phyloP scores from a whole-genome alignment of 2,888 invertebrate genomes.

The Sicus ferrugineus region DNA sequence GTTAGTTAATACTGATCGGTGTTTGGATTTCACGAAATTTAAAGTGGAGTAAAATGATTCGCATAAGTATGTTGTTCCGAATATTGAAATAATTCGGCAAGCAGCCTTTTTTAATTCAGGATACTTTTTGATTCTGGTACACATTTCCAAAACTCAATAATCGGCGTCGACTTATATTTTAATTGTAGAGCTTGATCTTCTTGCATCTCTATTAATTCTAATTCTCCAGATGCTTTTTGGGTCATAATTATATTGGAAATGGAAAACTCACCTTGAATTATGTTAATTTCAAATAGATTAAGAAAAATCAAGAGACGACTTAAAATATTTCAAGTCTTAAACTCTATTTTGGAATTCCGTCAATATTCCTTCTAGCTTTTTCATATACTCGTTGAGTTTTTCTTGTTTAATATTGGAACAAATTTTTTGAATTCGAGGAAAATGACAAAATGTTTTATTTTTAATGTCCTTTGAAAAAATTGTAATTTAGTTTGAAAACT shows the following conservation, averaged over 20 bases:
- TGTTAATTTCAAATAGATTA: background rate
- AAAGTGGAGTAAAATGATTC: too few species aligned
- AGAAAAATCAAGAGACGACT: background rate
- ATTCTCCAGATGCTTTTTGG: background rate
- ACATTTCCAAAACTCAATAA: too few species aligned
- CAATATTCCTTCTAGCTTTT: constrained; percentile 16
- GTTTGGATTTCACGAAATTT: too few species aligned
- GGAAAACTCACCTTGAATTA: background rate
- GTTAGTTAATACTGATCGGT: too few species aligned
- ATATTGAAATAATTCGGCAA: too few species aligned
- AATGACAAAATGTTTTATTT: constrained; percentile 19
- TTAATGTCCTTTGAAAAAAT: background rate
- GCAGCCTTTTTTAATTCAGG: too few species aligned
- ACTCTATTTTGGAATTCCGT: constrained; percentile 19
- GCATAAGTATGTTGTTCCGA: too few species aligned
- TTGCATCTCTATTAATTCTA: constrained; percentile 3
- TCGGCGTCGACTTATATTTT: constrained; percentile 2
- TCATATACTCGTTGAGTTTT: constrained; percentile 3
- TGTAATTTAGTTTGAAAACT: constrained; percentile 12
- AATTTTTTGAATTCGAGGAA: constrained; percentile 14
- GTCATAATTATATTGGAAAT: constrained; percentile 5
- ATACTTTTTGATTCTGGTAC: too few species aligned
- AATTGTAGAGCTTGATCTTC: constrained; percentile 1
- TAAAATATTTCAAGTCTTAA: background rate
- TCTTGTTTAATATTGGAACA: constrained; percentile 12